Evolutionary conservation across 2,888 invertebrate genomes (phyloP).

Genomic region (Bibio marci): DNA sequence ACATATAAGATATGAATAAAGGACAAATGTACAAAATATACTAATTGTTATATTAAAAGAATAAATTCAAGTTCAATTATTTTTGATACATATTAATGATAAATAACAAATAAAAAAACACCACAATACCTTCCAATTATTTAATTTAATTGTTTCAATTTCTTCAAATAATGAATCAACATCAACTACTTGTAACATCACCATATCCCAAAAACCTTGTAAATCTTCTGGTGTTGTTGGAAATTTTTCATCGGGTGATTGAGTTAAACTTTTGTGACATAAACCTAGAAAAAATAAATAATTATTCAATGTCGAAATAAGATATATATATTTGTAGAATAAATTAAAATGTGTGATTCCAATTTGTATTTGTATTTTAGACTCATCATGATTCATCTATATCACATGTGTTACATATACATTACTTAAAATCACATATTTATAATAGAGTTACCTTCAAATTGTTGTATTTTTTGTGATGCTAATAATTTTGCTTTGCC

Average conservation of each 20-base stretch:
- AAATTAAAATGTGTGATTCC: too few relatives aligned
- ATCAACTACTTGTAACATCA: constrained; percentile 76
- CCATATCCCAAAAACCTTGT: constrained; percentile 98
- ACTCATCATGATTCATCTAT: too few relatives aligned
- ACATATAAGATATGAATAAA: too few relatives aligned
- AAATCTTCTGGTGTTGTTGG: constrained; percentile 80
- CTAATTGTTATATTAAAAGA: too few relatives aligned
- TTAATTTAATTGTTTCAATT: constrained; percentile 41
- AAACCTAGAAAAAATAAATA: constrained; percentile 34
- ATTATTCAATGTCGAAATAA: not conserved
- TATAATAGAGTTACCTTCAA: constrained; percentile 43
- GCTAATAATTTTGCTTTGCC: constrained; percentile 83
- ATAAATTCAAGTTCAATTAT: too few relatives aligned
- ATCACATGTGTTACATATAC: too few relatives aligned
- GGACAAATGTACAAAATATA: too few relatives aligned
- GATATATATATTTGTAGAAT: not conserved
- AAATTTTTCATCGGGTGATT: constrained; percentile 59
- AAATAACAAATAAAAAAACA: not conserved
- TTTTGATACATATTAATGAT: not conserved
- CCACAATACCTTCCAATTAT: constrained; percentile 45
- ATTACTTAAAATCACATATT: not conserved
- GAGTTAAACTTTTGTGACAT: constrained; percentile 47
- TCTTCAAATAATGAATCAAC: constrained; percentile 63
- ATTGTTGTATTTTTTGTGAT: constrained; percentile 89
- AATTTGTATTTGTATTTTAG: too few relatives aligned